These are phyloP conservation scores for Cololabis saira DNA, from an alignment of 2,113 vertebrate species.

Conservation along the genomic window DNA sequence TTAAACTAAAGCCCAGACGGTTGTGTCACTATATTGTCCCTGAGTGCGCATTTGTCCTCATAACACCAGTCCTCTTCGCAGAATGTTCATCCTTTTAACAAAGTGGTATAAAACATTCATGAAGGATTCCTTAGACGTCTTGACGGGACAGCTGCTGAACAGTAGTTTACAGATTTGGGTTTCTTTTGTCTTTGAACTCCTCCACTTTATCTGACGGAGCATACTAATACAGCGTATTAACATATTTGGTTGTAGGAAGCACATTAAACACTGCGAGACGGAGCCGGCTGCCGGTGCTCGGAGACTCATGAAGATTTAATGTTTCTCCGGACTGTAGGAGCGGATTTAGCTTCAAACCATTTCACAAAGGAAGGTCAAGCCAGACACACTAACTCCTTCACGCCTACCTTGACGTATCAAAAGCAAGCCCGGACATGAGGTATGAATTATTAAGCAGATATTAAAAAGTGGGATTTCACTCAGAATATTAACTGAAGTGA, in stretches of 20 bases:
- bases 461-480: not conserved
- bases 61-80: conserved; percentile 14
- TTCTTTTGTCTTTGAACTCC: conserved; percentile 73
- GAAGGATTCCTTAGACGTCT: conserved; percentile 49
- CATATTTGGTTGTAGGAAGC: conserved; percentile 55
- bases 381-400: conserved; percentile 10
- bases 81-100: conserved; percentile 56
- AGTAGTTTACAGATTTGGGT: conserved; percentile 48
- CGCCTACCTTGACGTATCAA: conserved; percentile 19
- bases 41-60: conserved; percentile 12
- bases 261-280: conserved; percentile 36
- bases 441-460: conserved; percentile 1
- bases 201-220: conserved; percentile 40
- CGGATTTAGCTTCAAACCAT: not conserved
- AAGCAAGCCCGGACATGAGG: not conserved
- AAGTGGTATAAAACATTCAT: conserved; percentile 68
- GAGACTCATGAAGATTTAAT: conserved; percentile 37
- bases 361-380: conserved; percentile 33
- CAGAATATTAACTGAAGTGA: not conserved
- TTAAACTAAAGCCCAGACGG: conserved; percentile 15
- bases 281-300: conserved; percentile 9
- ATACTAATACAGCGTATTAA: conserved; percentile 66
- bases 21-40: not conserved
- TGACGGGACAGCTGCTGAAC: not conserved
- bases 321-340: conserved; percentile 6